Conservation (phyloP, 2,888 invertebrate species). For the Callinectes sapidus region DNA sequence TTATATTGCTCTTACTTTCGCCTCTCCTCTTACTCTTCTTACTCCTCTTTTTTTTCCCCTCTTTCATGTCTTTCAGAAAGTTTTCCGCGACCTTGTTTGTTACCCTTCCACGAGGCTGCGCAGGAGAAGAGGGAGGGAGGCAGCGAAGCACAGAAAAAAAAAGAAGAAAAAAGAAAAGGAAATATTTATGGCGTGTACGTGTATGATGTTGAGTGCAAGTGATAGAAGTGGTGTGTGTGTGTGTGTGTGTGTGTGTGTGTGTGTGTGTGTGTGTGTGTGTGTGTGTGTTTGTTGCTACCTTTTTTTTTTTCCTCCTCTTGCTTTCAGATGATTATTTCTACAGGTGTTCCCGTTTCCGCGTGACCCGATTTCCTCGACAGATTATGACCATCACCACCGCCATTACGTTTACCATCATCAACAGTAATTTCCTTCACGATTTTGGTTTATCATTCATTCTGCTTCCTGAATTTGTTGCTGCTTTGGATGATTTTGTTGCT, state of each 20-base stretch:
- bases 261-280: constrained; percentile 25
- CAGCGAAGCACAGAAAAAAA: not conserved
- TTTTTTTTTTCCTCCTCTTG: not conserved
- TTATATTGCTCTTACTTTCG: not conserved
- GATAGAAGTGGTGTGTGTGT: not conserved
- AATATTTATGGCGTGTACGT: not conserved
- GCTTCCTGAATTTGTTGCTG: not conserved
- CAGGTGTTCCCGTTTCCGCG: not conserved
- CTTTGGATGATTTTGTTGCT: not conserved
- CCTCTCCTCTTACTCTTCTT: not conserved
- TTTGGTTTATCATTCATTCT: not conserved
- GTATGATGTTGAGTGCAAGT: not conserved
- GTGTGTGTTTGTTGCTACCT: not conserved
- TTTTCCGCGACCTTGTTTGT: not conserved
- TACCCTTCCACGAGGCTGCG: not conserved
- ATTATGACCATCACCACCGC: not conserved
- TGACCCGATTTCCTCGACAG: not conserved
- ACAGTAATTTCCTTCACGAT: not conserved
- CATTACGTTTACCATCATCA: not conserved
- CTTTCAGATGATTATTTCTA: not conserved
- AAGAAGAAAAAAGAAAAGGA: not conserved
- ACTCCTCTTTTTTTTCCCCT: not conserved
- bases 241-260: constrained; percentile 21
- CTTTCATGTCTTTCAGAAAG: not conserved
- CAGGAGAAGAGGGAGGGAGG: not conserved